Evolutionary conservation across 2,113 vertebrate genomes (phyloP).

Genomic region (Takifugu flavidus): DNA sequence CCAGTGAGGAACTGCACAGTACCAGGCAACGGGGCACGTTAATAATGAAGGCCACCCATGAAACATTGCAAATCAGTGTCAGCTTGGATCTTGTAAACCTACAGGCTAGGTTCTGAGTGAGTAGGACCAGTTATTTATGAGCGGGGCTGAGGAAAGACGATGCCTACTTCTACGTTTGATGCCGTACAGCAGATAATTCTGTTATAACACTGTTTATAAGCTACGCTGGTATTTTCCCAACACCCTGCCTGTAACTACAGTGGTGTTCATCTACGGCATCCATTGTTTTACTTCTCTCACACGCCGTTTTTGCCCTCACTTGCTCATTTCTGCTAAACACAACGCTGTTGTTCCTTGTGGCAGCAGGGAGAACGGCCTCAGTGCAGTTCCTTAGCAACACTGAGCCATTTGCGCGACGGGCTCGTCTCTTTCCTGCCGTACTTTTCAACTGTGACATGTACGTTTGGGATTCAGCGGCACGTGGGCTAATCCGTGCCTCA

Average conservation of each 20-base stretch:
- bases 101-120: slow-evolving; percentile 16
- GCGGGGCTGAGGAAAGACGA: too few species aligned
- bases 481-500: slow-evolving; percentile 52
- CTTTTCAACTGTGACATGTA: slow-evolving; percentile 41
- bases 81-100: slow-evolving; percentile 36
- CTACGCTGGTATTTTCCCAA: too few species aligned
- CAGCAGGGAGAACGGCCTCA: slow-evolving; percentile 18
- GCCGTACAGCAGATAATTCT: too few species aligned
- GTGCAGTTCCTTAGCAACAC: slow-evolving; percentile 69
- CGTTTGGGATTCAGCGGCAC: slow-evolving; percentile 38
- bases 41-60: slow-evolving; percentile 49
- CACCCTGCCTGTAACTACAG: too few species aligned
- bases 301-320: too few species aligned
- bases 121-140: background rate
- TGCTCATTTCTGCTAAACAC: background rate
- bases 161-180: too few species aligned
- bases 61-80: slow-evolving; percentile 52
- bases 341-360: slow-evolving; percentile 16
- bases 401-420: slow-evolving; percentile 50
- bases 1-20: slow-evolving; percentile 15
- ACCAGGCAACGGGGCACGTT: slow-evolving; percentile 18
- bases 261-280: too few species aligned
- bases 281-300: too few species aligned
- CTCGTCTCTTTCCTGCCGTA: slow-evolving; percentile 32
- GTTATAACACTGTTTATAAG: too few species aligned